Conservation (phyloP, 2,113 vertebrate species). For the Corvus hawaiiensis region DNA sequence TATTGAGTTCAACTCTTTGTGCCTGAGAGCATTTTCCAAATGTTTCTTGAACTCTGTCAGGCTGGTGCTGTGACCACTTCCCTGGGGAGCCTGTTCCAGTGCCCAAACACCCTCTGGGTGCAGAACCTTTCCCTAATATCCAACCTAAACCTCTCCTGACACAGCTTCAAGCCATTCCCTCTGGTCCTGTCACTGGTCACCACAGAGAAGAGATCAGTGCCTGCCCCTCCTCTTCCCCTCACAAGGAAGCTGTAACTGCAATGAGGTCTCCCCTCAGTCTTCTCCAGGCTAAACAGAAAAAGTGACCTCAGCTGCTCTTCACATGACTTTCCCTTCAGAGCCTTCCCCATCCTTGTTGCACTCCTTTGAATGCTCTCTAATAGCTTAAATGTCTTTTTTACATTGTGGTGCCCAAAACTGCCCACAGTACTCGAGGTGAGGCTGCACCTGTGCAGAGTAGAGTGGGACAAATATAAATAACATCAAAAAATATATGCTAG, state of each 20-base stretch:
- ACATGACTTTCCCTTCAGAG: background rate
- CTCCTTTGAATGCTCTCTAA: background rate
- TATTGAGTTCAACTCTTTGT: background rate
- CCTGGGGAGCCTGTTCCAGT: background rate
- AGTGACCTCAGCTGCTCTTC: background rate
- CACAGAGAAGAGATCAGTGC: too few species aligned
- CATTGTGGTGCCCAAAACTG: background rate
- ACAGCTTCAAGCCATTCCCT: background rate
- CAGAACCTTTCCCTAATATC: fast-evolving
- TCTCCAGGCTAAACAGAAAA: background rate
- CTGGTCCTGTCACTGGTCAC: too few species aligned
- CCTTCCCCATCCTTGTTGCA: background rate
- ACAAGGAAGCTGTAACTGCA: background rate
- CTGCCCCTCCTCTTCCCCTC: background rate
- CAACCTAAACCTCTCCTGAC: background rate
- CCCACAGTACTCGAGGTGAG: too few species aligned
- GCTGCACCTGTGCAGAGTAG: background rate
- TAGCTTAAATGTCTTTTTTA: background rate
- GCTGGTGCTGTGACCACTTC: too few species aligned
- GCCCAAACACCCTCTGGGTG: fast-evolving
- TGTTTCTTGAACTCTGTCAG: fast-evolving
- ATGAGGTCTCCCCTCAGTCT: background rate
- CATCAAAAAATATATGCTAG: background rate
- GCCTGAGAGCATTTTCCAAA: background rate
- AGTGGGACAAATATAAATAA: background rate